Evolutionary conservation across 2,797 vertebrate species (phyloP), one percentile per base, ranked within the genome.

Genomic region (Gallinago stenura): DNA sequence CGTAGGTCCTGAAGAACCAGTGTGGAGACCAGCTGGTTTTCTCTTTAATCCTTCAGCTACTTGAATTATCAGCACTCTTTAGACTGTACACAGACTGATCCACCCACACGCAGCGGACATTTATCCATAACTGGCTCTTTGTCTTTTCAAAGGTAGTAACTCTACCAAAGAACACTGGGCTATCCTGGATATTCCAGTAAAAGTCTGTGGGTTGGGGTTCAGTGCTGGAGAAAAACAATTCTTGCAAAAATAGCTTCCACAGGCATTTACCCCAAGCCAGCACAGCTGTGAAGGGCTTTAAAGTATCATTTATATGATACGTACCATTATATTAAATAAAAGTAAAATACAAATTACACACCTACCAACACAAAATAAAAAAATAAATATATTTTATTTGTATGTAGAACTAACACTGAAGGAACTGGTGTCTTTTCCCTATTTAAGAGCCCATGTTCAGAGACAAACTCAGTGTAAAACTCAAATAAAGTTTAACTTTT

Each of bases 341-440:
- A 81, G 16, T 30, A 54, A 61, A 61, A 87, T 46, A 31, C 0
- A 77, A 84, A 53, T 68, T 33, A 35, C 4, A 28, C 10, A 57
- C 25, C 25, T 31, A 83, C 10, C 19, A 58, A 73, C 5, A 80
- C 3, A 80, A 93, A 91, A 35, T 12, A 46, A 7, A 66, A 37
- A 37, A 37, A 69, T 28, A 50, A 69, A 66, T 12, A 4, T 22
- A 1, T 46, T 56, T 80, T 25, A 16, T 30, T 57, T 60, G 22
- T 58, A 33, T 4, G 9, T 6, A n/a, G 15, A 10, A 73, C 7
- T 58, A 80, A 90, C 2, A 76, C 8, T 77, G 70, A 76, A 51
- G 45, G 5, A 75, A 73, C 0, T 0, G 21, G 10, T 24, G 12
- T 30, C 17, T 20, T 15, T 8, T 5, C 16, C 12, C 4, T 56